Evolutionary conservation across 2,888 invertebrate genomes (phyloP).

Genomic region (Ischnura elegans): DNA sequence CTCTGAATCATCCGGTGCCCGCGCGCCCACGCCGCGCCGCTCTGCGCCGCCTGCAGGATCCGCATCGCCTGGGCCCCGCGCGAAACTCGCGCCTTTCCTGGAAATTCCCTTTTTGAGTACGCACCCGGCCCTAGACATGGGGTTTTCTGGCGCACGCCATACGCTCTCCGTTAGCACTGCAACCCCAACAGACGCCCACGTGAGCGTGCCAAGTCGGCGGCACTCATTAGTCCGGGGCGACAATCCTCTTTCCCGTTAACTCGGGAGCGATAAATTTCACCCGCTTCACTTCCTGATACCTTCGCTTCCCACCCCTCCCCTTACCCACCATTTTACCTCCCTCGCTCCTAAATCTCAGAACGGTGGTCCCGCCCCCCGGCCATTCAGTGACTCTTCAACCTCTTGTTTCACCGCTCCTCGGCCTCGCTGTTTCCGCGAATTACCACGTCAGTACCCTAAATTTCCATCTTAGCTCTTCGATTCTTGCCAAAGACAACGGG

Average conservation of each 20-base stretch:
- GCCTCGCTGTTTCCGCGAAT: not conserved
- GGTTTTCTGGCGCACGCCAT: not conserved
- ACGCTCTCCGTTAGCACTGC: not conserved
- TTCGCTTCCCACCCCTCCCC: too few species aligned
- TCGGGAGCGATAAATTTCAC: slow-evolving; percentile 49
- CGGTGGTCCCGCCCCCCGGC: not conserved
- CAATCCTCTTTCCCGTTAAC: slow-evolving; percentile 50
- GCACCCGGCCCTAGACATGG: too few species aligned
- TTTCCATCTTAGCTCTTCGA: not conserved
- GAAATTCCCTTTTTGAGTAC: not conserved
- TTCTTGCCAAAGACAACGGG: too few species aligned
- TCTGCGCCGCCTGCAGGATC: too few species aligned
- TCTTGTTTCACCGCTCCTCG: too few species aligned
- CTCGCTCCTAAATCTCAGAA: not conserved
- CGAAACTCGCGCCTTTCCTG: not conserved
- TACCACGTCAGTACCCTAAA: not conserved
- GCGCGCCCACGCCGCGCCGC: not conserved
- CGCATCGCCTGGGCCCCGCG: not conserved
- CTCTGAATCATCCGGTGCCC: not conserved
- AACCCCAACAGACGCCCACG: not conserved
- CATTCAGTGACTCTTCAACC: too few species aligned
- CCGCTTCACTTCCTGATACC: slow-evolving; percentile 11
- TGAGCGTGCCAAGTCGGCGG: not conserved
- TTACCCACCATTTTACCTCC: not conserved
- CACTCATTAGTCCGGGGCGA: not conserved